Conservation (phyloP, 2,888 invertebrate species). For the Synanthedon formicaeformis region DNA sequence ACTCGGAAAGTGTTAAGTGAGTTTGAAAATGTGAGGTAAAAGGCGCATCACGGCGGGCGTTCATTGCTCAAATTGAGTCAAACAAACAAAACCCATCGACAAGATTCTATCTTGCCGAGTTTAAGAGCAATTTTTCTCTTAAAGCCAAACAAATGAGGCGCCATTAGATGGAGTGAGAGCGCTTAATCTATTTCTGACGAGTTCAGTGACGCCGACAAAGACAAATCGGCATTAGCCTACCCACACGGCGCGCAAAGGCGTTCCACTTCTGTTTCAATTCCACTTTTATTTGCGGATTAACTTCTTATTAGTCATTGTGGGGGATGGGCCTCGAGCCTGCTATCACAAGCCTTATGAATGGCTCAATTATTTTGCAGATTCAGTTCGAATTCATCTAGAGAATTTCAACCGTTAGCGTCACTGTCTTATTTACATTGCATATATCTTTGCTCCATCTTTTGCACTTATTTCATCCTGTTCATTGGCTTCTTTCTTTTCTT, state of each 20-base stretch:
- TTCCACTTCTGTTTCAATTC: slow-evolving; percentile 70
- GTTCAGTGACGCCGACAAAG: slow-evolving; percentile 71
- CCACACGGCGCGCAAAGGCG: slow-evolving; percentile 64
- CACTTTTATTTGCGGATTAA: slow-evolving; percentile 71
- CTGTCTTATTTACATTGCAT: slow-evolving; percentile 13
- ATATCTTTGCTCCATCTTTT: background rate
- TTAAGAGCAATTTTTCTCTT: slow-evolving; percentile 68
- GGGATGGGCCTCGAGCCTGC: slow-evolving; percentile 44
- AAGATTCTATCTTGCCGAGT: slow-evolving; percentile 59
- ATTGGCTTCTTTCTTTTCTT: too few relatives aligned
- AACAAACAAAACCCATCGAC: slow-evolving; percentile 61
- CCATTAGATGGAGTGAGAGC: slow-evolving; percentile 70
- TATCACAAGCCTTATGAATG: slow-evolving; percentile 68
- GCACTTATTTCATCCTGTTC: too few relatives aligned
- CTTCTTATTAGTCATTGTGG: slow-evolving; percentile 69
- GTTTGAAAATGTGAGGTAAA: slow-evolving; percentile 39
- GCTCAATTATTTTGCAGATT: slow-evolving; percentile 63
- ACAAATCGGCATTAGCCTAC: slow-evolving; percentile 70
- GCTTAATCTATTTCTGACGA: slow-evolving; percentile 72
- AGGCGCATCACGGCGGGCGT: slow-evolving; percentile 14
- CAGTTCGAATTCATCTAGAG: slow-evolving; percentile 34
- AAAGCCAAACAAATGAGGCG: slow-evolving; percentile 70
- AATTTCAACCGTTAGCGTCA: slow-evolving; percentile 24
- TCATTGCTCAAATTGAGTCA: slow-evolving; percentile 40
- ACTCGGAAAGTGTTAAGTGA: slow-evolving; percentile 47